phyloP scores from a whole-genome alignment of 2,797 vertebrate species.

The Cercopithecus diana region DNA sequence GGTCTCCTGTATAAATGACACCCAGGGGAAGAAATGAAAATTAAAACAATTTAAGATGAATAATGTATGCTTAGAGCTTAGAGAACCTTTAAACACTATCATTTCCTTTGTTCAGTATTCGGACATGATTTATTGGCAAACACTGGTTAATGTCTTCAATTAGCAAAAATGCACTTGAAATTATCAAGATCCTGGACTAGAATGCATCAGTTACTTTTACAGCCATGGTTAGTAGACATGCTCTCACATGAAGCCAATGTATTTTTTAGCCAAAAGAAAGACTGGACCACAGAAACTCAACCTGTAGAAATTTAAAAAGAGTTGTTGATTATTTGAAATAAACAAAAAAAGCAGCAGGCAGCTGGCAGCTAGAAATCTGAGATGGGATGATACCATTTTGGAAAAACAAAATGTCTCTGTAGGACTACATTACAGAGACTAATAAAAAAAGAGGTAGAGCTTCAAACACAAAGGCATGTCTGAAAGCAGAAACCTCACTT shows the following conservation, averaged over 20 bases:
- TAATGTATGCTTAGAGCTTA: background rate
- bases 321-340: slow-evolving; percentile 57
- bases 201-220: background rate
- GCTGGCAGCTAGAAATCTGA: slow-evolving; percentile 56
- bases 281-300: slow-evolving; percentile 37
- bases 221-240: background rate
- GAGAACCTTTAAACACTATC: background rate
- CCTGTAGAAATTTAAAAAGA: slow-evolving; percentile 28
- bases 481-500: background rate
- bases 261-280: slow-evolving; percentile 56
- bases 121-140: background rate
- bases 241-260: slow-evolving; percentile 39
- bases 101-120: background rate
- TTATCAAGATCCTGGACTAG: slow-evolving; percentile 32
- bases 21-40: background rate
- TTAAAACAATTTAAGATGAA: background rate
- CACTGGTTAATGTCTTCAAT: slow-evolving; percentile 25
- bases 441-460: background rate
- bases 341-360: slow-evolving; percentile 59
- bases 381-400: slow-evolving; percentile 21
- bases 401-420: background rate
- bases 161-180: slow-evolving; percentile 57
- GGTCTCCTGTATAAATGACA: background rate
- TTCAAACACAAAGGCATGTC: background rate
- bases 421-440: background rate